Base-by-base conservation (phyloP, 2,888 invertebrate species). In the Vanessa cardui region DNA sequence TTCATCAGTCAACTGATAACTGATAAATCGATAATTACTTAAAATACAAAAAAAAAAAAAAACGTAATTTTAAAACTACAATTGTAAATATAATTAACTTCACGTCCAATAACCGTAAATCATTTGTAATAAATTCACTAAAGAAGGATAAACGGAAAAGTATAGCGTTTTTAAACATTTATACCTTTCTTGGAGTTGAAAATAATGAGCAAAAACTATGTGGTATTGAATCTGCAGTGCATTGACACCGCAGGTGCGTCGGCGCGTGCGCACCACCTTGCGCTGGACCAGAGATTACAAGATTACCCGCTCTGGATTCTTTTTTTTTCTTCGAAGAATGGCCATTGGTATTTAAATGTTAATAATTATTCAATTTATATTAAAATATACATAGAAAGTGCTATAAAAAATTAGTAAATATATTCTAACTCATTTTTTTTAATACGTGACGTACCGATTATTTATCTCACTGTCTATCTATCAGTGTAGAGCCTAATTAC, bases 211-310 rank as follows among this genome's bases (percentile, higher is more conserved):
- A 71, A 71, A 71, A 71, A 71, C 71, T 58, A 64, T 49, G 62
- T 63, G 31, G 60, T 62, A 65, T 65, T 70, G 76, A 76, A 76
- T 76, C 76, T 71, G 64, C 62, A 69, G 81, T 80, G 74, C 83
- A 76, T 80, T 81, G 83, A 85, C 85, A 75, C 78, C 71, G 84
- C 83, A 82, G 82, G 81, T 83, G 83, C 63, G 72, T 70, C 75
- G 76, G 77, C 80, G 74, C 78, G 77, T 75, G 76, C 75, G 72
- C 70, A 68, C 74, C 82, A 80, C 80, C 81, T 79, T 80, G 79
- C 76, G 77, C 74, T 70, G 71, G 73, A 68, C 75, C 73, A 74
- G 68, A 75, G 75, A 75, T 75, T 74, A 70, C 68, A 61, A 75
- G 74, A 74, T 76, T 74, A 73, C 61, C 64, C 46, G 49, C 70